Conservation (phyloP, 2,888 invertebrate species). For the Hermaeophaga mercurialis region DNA sequence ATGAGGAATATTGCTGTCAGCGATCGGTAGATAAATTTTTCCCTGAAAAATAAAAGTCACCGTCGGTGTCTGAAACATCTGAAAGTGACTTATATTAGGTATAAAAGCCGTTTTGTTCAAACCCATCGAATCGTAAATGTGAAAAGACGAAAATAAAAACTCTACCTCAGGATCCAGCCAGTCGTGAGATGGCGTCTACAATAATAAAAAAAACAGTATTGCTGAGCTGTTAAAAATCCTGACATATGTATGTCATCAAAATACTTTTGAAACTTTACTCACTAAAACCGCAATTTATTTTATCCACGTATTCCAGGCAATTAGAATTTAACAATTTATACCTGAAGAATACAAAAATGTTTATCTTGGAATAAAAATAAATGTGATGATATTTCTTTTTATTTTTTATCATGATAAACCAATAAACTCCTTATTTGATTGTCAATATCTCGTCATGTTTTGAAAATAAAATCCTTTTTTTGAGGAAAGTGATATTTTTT, state of each 20-base stretch:
- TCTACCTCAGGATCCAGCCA: conserved; percentile 20
- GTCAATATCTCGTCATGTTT: no score
- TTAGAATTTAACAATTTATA: no score
- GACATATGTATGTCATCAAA: conserved; percentile 38
- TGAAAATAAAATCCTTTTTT: no score
- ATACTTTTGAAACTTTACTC: conserved; percentile 35
- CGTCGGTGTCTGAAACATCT: conserved; percentile 24
- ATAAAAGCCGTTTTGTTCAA: conserved; percentile 33
- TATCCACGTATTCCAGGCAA: no score
- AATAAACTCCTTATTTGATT: no score
- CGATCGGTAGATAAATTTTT: conserved; percentile 25
- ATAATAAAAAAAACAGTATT: conserved; percentile 27
- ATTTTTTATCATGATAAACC: no score
- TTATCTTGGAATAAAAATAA: no score
- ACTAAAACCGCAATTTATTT: no score
- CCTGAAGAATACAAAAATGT: no score
- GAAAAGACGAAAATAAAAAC: conserved; percentile 35
- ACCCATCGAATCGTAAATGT: conserved; percentile 33
- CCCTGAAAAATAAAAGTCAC: conserved; percentile 24
- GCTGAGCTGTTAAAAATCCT: conserved; percentile 33
- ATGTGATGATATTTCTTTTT: no score
- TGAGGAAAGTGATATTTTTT: no score
- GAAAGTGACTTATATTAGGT: conserved; percentile 31
- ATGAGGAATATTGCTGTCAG: conserved; percentile 17
- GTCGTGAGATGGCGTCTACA: conserved; percentile 18